Percentiles rank a stretch among this genome's conserved stretches.
phyloP scores from a whole-genome alignment of 2,113 vertebrate genomes.

The Alethe diademata region DNA sequence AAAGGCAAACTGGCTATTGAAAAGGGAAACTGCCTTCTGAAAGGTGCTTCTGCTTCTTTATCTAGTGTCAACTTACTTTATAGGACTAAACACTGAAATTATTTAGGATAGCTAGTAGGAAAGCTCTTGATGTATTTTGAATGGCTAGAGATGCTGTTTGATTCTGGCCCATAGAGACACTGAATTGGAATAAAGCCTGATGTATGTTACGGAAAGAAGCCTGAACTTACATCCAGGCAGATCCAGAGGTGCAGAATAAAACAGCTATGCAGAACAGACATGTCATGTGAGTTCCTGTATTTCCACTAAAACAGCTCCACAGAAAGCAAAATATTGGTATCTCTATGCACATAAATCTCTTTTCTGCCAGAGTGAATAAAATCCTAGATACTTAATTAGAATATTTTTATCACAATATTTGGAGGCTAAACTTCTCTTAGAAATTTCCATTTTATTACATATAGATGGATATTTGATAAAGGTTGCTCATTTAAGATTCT shows the following conservation, averaged over 20 bases:
- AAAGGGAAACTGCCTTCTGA: neutral
- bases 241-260: neutral
- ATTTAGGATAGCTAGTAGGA: neutral
- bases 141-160: neutral
- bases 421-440: accelerated
- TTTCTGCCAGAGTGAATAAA: neutral
- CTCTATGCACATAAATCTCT: neutral
- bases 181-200: neutral
- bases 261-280: neutral
- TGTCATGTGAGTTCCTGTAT: neutral
- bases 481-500: neutral
- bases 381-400: neutral
- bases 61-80: neutral
- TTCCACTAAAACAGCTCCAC: neutral
- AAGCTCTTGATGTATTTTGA: neutral
- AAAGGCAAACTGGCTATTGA: neutral
- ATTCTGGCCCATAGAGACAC: neutral
- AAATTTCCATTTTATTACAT: neutral
- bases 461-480: neutral
- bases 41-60: neutral
- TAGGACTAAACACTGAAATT: neutral
- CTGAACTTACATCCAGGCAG: neutral
- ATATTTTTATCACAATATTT: neutral
- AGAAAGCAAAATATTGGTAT: neutral
- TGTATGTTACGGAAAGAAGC: neutral